Evolutionary conservation across 2,113 vertebrate genomes (phyloP), one percentile per base, ranked within the genome.

Genomic region (Aphyosemion australe): DNA sequence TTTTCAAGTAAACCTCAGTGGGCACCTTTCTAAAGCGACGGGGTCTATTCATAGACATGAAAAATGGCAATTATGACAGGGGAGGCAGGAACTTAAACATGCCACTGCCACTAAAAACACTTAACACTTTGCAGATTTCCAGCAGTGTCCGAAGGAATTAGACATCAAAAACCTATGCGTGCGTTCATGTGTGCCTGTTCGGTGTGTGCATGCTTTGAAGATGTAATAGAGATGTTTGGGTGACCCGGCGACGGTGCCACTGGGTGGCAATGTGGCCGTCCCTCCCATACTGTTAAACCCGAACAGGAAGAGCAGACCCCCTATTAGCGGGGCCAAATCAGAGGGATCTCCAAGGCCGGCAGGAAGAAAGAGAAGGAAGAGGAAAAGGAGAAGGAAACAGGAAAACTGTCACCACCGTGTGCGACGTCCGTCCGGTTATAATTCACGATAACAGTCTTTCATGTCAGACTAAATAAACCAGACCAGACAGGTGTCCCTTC

Each of bases 231-330:
- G 47, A 69, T 74, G 72, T 69, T 78, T 83, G 82, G 68, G 84
- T 80, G 61, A 62, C 68, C 59, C 18, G 53, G 52, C 61, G 60
- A 84, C 81, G 82, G 82, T 88, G 86, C 31, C 66, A 87, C 84
- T 87, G 75, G 84, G 83, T 85, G 78, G 85, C 64, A 72, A 72
- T 84, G 63, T 86, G 82, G 80, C 78, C 75, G 79, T 87, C 71
- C 84, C 86, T 81, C 89, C 87, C 88, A 84, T 72, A 68, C 71
- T 84, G 84, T 83, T 88, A 85, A 92, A 91, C 81, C 85, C 74
- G 60, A 74, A 86, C 72, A 85, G 91, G 88, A 92, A 91, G 83
- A 84, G 61, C 76, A 81, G 85, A 82, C 82, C 87, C 80, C 82
- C 71, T 68, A 87, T 88, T 91, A 89, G 80, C 65, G 13, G 19